Evolutionary conservation across 2,888 invertebrate genomes (phyloP).

Genomic region (Euclidia mi): DNA sequence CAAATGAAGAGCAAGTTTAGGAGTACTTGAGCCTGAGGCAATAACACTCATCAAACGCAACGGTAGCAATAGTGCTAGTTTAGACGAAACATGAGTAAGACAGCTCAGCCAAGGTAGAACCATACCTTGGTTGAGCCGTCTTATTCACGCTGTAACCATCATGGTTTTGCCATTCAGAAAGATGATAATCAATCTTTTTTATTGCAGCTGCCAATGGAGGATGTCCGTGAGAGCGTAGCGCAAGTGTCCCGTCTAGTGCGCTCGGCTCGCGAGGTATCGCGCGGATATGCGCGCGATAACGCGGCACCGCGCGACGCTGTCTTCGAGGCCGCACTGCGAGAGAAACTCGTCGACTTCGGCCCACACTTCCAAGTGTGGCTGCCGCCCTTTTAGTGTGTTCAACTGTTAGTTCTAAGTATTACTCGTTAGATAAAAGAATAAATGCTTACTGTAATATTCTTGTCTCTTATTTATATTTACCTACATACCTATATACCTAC

Average conservation of each 20-base stretch:
- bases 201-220: conserved; percentile 75
- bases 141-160: too few species aligned
- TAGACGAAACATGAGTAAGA: too few species aligned
- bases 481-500: too few species aligned
- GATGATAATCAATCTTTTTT: too few species aligned
- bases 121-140: too few species aligned
- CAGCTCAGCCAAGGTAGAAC: too few species aligned
- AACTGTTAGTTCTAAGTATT: conserved; percentile 44
- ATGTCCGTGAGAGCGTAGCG: conserved; percentile 83
- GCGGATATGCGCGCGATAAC: conserved; percentile 73
- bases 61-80: too few species aligned
- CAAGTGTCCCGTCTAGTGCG: conserved; percentile 81
- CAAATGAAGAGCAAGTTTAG: too few species aligned
- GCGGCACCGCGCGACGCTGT: conserved; percentile 80
- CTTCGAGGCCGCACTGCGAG: conserved; percentile 84
- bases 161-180: too few species aligned
- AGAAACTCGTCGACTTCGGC: conserved; percentile 87
- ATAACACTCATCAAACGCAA: too few species aligned
- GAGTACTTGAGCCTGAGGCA: too few species aligned
- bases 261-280: conserved; percentile 81
- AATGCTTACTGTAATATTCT: conserved; percentile 39
- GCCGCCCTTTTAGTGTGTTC: conserved; percentile 87
- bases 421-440: conserved; percentile 57
- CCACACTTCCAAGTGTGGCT: conserved; percentile 89
- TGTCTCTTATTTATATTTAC: background rate